Percentiles rank a stretch among this genome's conserved stretches.
phyloP scores from a whole-genome alignment of 2,888 invertebrate genomes.

The Drosophila merina region DNA sequence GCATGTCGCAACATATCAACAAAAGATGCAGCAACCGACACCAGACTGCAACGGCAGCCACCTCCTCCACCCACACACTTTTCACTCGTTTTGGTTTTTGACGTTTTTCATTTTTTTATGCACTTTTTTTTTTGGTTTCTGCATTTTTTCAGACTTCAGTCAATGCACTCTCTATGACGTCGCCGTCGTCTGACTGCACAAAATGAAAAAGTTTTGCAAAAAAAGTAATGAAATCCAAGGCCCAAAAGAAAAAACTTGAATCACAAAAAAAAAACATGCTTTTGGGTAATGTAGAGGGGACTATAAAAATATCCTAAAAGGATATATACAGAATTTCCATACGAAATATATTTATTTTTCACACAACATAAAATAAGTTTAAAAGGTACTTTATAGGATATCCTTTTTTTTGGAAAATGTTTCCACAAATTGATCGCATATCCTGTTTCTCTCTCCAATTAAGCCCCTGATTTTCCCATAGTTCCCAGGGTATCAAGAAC shows the following conservation, averaged over 20 bases:
- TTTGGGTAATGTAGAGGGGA: neutral
- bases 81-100: slow-evolving; percentile 42
- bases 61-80: slow-evolving; percentile 45
- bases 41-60: slow-evolving; percentile 15
- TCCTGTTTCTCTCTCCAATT: neutral
- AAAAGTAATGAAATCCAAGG: slow-evolving; percentile 60
- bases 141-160: slow-evolving; percentile 71
- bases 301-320: slow-evolving; percentile 1
- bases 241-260: slow-evolving; percentile 69
- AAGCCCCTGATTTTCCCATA: neutral
- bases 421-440: neutral
- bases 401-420: too few relatives aligned
- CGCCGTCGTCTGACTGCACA: slow-evolving; percentile 79
- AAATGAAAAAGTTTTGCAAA: slow-evolving; percentile 78
- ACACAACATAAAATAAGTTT: too few relatives aligned
- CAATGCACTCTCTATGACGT: slow-evolving; percentile 80
- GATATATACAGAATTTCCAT: neutral
- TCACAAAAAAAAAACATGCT: slow-evolving; percentile 43
- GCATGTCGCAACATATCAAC: slow-evolving; percentile 72
- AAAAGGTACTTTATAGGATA: too few relatives aligned
- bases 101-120: slow-evolving; percentile 25
- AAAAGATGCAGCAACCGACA: slow-evolving; percentile 67
- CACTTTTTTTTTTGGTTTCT: slow-evolving; percentile 36
- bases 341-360: neutral
- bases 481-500: slow-evolving; percentile 44